Conservation (phyloP, 2,888 invertebrate species). For the Anaspis maculata region DNA sequence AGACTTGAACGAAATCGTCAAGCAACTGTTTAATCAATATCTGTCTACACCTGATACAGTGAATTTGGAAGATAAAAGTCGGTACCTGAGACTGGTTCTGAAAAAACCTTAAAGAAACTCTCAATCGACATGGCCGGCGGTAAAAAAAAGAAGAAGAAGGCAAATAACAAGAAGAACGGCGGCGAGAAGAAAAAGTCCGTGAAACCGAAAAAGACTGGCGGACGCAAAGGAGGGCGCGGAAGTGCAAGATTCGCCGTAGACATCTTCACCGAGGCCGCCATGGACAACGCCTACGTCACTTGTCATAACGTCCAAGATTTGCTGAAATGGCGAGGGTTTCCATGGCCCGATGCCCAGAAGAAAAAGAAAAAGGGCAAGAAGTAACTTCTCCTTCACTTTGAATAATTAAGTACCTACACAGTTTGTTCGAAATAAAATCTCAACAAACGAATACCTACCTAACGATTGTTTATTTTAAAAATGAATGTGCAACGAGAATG, state of each 20-base stretch:
- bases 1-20: too few species aligned
- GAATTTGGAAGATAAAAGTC: too few species aligned
- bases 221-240: slow-evolving; percentile 49
- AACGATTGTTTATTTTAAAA: too few species aligned
- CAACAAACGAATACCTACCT: too few species aligned
- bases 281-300: slow-evolving; percentile 90
- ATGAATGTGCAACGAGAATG: too few species aligned
- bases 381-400: slow-evolving; percentile 22
- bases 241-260: slow-evolving; percentile 67
- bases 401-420: too few species aligned
- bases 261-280: slow-evolving; percentile 80
- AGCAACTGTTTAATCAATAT: too few species aligned
- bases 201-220: slow-evolving; percentile 46
- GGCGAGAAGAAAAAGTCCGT: slow-evolving; percentile 20
- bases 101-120: too few species aligned
- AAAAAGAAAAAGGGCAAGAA: slow-evolving; percentile 78
- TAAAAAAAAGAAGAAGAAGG: slow-evolving; percentile 39
- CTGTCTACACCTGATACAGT: too few species aligned
- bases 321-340: slow-evolving; percentile 76
- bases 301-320: slow-evolving; percentile 91
- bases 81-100: too few species aligned
- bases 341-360: slow-evolving; percentile 80
- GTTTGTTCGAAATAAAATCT: too few species aligned
- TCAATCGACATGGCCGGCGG: too few species aligned
- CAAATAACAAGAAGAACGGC: slow-evolving; percentile 44